These are phyloP conservation scores for Rhagonycha lutea DNA, from an alignment of 2,888 invertebrate genomes.

Conservation along the genomic window DNA sequence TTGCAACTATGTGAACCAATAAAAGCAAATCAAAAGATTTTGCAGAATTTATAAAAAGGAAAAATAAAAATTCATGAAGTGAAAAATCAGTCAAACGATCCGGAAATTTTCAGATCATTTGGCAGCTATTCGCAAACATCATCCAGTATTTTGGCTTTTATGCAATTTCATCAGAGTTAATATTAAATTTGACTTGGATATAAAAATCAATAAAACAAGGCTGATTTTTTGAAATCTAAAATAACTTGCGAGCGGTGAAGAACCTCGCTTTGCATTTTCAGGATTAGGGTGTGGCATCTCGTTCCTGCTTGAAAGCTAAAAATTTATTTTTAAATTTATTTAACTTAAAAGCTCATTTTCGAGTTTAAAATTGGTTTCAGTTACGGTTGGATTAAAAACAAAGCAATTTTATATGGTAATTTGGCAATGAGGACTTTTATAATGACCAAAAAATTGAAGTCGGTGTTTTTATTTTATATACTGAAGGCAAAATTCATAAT, in stretches of 20 bases:
- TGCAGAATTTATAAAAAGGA: constrained; percentile 22
- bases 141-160: constrained; percentile 7
- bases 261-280: not conserved
- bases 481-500: not conserved
- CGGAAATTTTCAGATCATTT: constrained; percentile 29
- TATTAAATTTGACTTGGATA: not conserved
- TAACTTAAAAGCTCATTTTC: not conserved
- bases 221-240: not conserved
- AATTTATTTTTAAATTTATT: not conserved
- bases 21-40: constrained; percentile 15
- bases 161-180: not conserved
- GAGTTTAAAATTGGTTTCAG: not conserved
- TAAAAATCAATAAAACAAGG: not conserved
- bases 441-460: not conserved
- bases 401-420: too few species aligned
- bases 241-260: not conserved
- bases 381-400: not conserved
- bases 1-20: constrained; percentile 1
- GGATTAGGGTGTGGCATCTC: not conserved
- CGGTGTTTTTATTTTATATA: not conserved
- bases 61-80: constrained; percentile 30
- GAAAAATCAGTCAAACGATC: constrained; percentile 27
- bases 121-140: constrained; percentile 22
- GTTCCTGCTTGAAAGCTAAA: not conserved
- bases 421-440: not conserved